phyloP scores from a whole-genome alignment of 2,888 invertebrate genomes.

The Notocelia uddmanniana region DNA sequence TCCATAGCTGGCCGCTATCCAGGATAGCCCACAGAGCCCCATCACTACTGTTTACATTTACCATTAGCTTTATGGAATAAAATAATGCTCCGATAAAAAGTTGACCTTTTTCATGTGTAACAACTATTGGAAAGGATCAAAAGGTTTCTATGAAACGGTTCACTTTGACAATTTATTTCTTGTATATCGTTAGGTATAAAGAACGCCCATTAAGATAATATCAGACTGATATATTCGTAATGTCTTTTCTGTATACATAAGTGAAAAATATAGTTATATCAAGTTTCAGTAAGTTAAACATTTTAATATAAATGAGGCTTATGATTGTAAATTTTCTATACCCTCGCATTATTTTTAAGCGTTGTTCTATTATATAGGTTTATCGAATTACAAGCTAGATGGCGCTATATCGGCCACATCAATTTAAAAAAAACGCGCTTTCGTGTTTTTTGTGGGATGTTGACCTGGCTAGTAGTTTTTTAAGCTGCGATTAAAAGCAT shows the following conservation, averaged over 20 bases:
- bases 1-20: no score
- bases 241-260: neutral
- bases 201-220: neutral
- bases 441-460: no score
- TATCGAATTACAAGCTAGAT: no score
- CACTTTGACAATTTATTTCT: neutral
- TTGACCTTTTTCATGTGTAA: conserved; percentile 18
- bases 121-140: conserved; percentile 7
- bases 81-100: conserved; percentile 17
- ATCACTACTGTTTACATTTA: conserved; percentile 34
- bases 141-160: neutral
- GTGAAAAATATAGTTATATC: neutral
- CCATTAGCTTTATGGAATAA: conserved; percentile 42
- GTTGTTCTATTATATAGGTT: no score
- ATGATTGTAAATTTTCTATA: no score
- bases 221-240: neutral
- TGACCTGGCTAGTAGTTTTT: no score
- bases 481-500: no score
- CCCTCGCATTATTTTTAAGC: no score
- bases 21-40: neutral
- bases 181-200: neutral
- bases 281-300: no score
- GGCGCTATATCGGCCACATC: no score
- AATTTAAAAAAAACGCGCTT: no score
- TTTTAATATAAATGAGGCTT: no score